These are phyloP conservation scores for Epicauta chinensis DNA, from an alignment of 1,140 invertebrate species.

Conservation along the genomic window DNA sequence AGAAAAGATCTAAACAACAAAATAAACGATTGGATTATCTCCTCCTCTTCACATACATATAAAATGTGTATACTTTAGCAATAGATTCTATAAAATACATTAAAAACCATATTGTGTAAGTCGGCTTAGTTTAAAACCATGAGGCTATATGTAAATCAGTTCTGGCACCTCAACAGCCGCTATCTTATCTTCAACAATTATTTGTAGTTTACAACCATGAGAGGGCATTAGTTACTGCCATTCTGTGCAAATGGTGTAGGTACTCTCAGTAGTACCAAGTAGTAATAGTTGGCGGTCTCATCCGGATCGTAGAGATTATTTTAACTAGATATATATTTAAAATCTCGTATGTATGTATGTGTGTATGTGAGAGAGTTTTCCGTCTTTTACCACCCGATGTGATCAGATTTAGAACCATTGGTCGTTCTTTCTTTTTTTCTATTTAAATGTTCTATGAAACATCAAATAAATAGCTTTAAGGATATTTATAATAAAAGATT, in stretches of 20 bases:
- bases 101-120: conserved; percentile 16
- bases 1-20: no score
- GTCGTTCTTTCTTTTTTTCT: no score
- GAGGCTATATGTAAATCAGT: conserved; percentile 29
- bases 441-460: conserved; percentile 21
- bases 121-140: conserved; percentile 19
- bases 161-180: conserved; percentile 29
- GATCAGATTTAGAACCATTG: conserved; percentile 35
- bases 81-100: neutral
- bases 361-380: conserved; percentile 14
- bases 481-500: conserved; percentile 18
- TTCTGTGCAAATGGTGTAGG: conserved; percentile 34
- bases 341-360: conserved; percentile 4
- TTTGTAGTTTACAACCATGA: conserved; percentile 32
- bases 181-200: conserved; percentile 38
- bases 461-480: conserved; percentile 21
- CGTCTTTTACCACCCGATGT: conserved; percentile 30
- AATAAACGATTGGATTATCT: no score
- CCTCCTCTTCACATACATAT: no score
- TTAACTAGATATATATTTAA: conserved; percentile 30
- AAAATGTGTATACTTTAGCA: no score
- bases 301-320: conserved; percentile 29
- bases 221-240: conserved; percentile 32
- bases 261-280: neutral
- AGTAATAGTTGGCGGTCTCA: conserved; percentile 23